Base-by-base conservation (phyloP, 1,140 invertebrate genomes). In the Trigoniulus corallinus region DNA sequence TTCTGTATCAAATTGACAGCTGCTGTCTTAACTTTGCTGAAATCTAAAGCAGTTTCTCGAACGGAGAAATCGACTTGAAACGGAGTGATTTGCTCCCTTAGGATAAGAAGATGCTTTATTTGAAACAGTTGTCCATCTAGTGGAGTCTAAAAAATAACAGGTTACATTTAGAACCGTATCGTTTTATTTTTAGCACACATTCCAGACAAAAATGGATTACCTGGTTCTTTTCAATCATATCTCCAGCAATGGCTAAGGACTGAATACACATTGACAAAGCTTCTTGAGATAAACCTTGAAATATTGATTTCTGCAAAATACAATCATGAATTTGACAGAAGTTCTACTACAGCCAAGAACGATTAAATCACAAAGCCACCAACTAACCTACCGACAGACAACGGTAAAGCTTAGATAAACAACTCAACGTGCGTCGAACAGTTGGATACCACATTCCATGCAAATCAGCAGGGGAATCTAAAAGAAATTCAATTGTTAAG, bases 371-470 rank as follows among this genome's bases (percentile, higher is more conserved):
- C n/a, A n/a, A n/a, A n/a, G n/a, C n/a, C n/a, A n/a, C n/a, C n/a
- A n/a, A n/a, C n/a, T n/a, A n/a, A n/a, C n/a, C n/a, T 58, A 74
- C 73, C 68, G 98, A 94, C 3, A 98, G 77, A 65, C 93, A 98
- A 49, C 93, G 74, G 67, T 95, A 97, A 0, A 98, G 71, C 56
- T 96, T 82, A 0, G 92, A 96, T 1, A 98, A 68, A 61, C 92
- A 97, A 23, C 97, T 84, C 7, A 99, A 66, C 0, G 94, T 95
- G 46, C 95, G 71, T 15, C 94, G 73, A 0, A 98, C 89, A 0
- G 88, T 94, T 0, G 95, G 95, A 71, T 97, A 98, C 95, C 95
- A 99, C 91, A 98, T 95, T 1, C 94, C 95, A 69, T 98, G 95
- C 7, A 97, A 69, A 72, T 98, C 94, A 22, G 93, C 92, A 0